Base-by-base conservation (phyloP, 2,113 vertebrate genomes). In the Rutilus rutilus region DNA sequence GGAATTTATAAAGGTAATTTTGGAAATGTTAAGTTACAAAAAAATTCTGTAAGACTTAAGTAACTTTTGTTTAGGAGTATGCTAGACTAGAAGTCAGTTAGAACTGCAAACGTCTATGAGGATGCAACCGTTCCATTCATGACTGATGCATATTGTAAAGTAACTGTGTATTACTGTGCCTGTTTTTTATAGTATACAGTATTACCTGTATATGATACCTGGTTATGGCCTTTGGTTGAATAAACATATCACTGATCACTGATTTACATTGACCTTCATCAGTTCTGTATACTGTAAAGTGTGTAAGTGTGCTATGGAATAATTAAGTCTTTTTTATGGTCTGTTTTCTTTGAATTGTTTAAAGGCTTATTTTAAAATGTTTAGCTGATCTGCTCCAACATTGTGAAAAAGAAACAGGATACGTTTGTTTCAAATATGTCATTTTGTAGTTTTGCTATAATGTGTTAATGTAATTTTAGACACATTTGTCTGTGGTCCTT, bases 81-180 rank as follows among this genome's bases (percentile, higher is more conserved):
- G 92, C 92, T 91, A 83, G 89, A 91, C 90, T 89, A 77, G 86
- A 87, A 89, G 85, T 90, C 87, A 91, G 88, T 89, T 89, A 91
- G 30, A 30, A 65, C 14, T 30, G 15, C 14, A 65, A 17, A 67
- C 17, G 7, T 67, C 64, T 17, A 15, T 7, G 23, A 60, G 8
- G n/a, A 4, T 60, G 25, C 64, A 33, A 65, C 36, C 21, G 39
- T 12, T 47, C 12, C 36, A 71, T 71, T 71, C 33, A 33, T 33
- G 33, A 33, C 15, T 62, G 12, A 47, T 47, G 45, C 11, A 14
- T 52, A 52, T 52, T 52, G 0, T 52, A 52, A 52, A 52, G 50
- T 52, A 52, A 52, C 45, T 47, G 45, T 47, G 23, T 60, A 4
- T 64, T 64, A 10, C n/a, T 27, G 25, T 65, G 50, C 50, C 15